phyloP scores from a whole-genome alignment of 2,113 vertebrate genomes.

The Chaetura pelagica region DNA sequence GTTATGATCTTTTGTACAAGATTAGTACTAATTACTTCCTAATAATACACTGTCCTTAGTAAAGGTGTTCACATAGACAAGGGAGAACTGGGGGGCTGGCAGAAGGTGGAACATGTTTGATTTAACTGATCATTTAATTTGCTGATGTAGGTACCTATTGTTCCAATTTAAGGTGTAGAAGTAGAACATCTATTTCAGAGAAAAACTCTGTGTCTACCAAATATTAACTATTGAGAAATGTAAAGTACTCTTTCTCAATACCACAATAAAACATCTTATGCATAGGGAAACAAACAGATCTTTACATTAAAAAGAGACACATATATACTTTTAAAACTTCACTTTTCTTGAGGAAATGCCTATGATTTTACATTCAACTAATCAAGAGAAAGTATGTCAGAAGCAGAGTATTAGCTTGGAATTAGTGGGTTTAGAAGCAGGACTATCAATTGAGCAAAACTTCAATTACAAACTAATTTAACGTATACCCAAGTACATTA shows the following conservation, averaged over 20 bases:
- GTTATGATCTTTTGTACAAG: not conserved
- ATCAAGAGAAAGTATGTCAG: not conserved
- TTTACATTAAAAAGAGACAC: not conserved
- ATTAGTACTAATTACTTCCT: not conserved
- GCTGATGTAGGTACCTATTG: not conserved
- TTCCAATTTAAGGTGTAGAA: not conserved
- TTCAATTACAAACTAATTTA: constrained; percentile 68
- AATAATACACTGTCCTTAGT: not conserved
- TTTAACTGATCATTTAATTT: not conserved
- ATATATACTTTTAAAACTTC: not conserved
- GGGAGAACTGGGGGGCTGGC: not conserved
- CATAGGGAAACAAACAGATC: not conserved
- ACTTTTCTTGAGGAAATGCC: not conserved
- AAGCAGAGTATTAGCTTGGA: constrained; percentile 1
- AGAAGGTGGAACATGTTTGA: not conserved
- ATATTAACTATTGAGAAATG: not conserved
- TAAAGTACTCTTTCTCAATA: not conserved
- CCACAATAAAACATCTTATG: not conserved
- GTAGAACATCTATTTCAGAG: not conserved
- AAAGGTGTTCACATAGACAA: not conserved
- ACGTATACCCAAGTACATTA: constrained; percentile 56
- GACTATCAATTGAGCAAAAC: constrained; percentile 28
- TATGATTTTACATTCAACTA: not conserved
- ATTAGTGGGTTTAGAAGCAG: constrained; percentile 29
- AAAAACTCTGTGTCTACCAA: not conserved